Evolutionary conservation across 2,797 vertebrate genomes (phyloP).

Genomic region (Enteromius treurensis): DNA sequence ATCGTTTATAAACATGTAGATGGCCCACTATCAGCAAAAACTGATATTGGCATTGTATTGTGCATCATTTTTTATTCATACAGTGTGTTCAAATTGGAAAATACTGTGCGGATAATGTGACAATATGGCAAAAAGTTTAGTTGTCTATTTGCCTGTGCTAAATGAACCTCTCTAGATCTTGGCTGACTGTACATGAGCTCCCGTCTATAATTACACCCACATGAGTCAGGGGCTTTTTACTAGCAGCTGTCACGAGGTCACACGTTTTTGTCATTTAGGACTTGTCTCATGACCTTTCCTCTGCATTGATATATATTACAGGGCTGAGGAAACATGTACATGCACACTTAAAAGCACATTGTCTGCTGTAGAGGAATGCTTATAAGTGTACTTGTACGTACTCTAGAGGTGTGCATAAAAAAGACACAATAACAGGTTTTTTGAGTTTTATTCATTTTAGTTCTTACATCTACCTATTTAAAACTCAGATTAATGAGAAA

Average conservation of each 20-base stretch:
- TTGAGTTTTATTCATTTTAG: no score
- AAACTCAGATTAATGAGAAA: no score
- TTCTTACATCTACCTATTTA: no score
- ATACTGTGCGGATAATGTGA: background rate
- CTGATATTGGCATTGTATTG: background rate
- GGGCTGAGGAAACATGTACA: background rate
- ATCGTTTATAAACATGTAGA: background rate
- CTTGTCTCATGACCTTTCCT: conserved; percentile 28
- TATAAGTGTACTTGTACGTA: background rate
- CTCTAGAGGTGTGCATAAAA: background rate
- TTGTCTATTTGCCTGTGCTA: background rate
- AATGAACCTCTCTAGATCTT: background rate
- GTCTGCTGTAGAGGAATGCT: background rate
- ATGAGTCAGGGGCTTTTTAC: conserved; percentile 12
- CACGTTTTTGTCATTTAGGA: conserved; percentile 34
- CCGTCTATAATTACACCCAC: conserved; percentile 50
- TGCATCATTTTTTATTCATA: no score
- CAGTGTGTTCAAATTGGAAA: background rate
- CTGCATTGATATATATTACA: background rate
- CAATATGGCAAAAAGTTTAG: background rate
- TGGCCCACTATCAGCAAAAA: background rate
- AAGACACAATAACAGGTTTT: background rate
- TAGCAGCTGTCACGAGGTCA: conserved; percentile 43
- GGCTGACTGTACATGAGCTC: conserved; percentile 7
- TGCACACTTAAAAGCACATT: background rate